A percentile compares a stretch with the other conserved stretches of the same genome.
Evolutionary conservation across 2,888 invertebrate genomes (phyloP).

Genomic region (Chorisops tibialis): DNA sequence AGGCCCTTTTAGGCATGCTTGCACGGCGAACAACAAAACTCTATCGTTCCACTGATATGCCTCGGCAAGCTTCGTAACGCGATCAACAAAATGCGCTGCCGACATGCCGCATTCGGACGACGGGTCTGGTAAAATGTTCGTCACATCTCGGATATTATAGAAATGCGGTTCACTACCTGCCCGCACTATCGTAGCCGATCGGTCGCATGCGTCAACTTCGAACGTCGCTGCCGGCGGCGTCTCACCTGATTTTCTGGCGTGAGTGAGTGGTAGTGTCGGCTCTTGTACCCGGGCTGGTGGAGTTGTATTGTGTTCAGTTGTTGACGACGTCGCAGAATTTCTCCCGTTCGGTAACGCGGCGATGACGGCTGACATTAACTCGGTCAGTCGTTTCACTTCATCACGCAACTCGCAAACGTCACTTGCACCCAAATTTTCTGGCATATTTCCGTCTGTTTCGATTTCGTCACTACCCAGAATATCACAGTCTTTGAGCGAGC

Average conservation of each 20-base stretch:
- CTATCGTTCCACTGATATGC: neutral
- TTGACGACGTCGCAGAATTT: neutral
- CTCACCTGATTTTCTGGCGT: no score
- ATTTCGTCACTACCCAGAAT: no score
- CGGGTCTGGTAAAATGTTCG: neutral
- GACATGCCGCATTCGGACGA: neutral
- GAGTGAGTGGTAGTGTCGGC: no score
- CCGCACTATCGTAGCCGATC: no score
- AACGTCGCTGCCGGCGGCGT: no score
- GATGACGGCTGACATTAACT: neutral
- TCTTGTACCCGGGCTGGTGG: neutral
- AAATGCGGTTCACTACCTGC: no score
- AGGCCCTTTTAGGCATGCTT: neutral
- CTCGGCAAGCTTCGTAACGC: neutral
- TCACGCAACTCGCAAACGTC: neutral
- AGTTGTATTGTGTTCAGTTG: neutral
- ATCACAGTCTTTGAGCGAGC: no score
- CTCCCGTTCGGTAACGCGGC: neutral
- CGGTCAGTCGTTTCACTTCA: neutral
- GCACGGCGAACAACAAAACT: neutral
- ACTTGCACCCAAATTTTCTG: no score
- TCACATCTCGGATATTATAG: constrained; percentile 4
- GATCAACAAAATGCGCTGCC: neutral
- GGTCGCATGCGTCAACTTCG: no score
- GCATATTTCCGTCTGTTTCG: no score